Base-by-base conservation (phyloP, 1,140 invertebrate species). In the Mercenaria mercenaria region DNA sequence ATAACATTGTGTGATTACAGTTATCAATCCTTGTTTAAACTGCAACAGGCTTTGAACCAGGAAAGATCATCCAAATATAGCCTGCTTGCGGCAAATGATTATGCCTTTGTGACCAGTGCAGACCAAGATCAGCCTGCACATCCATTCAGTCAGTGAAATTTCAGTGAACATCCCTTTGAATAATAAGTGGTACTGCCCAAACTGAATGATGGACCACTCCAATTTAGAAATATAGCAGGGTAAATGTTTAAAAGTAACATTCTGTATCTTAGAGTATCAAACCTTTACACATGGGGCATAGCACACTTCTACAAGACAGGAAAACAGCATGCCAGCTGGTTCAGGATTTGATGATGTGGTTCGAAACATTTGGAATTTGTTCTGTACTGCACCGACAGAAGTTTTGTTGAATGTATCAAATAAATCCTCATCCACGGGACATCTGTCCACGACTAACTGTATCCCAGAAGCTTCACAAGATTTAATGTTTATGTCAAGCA, bases 401-500 rank as follows among this genome's bases (percentile, higher is more conserved):
- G 82, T 72, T 37, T 64, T 84, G 64, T 84, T 84, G 41, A 84
- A 84, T 26, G n/a, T 11, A 56, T 37, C 64, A 84, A 84, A 67
- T 41, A 84, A 37, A 23, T 69, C 67, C 26, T 74, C 82, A 43
- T 64, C 61, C 32, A 84, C 41, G 34, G 82, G 82, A 74, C 82
- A 69, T 39, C 47, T 41, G 13, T 69, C 82, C 26, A 37, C 37
- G 15, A 67, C 43, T 15, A 84, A 20, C 0, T 29, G 15, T 52
- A 84, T 74, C 13, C 41, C 82, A 2, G 82, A 67, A 10, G 82
- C 82, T 3, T 47, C 23, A 47, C 82, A 84, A 50, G 82, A 84
- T 43, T 52, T 69, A 23, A 50, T 23, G 34, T 18, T 72, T 20
- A 84, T 69, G 59, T 84, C 82, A 52, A 84, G 64, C 4, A 67